Conservation (phyloP, 1,140 invertebrate genomes). For the Cryptotermes secundus region DNA sequence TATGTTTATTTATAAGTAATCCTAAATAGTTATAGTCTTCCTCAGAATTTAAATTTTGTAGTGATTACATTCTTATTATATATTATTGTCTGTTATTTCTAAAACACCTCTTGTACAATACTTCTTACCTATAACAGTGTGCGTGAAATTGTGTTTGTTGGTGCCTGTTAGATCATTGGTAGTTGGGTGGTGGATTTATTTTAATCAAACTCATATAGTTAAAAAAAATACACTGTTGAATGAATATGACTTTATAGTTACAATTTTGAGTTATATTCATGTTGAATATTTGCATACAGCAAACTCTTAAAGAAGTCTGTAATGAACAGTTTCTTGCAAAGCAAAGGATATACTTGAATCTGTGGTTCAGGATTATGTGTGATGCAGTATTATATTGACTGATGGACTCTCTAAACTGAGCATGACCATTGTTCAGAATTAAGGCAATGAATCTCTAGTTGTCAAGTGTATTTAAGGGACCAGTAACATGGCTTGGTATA, state of each 20-base stretch:
- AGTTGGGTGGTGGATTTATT: constrained; percentile 2
- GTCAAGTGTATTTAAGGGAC: neutral
- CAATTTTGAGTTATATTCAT: constrained; percentile 10
- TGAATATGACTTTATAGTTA: neutral
- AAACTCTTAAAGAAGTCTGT: neutral
- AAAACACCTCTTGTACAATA: neutral
- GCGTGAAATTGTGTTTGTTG: constrained; percentile 5
- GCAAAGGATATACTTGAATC: neutral
- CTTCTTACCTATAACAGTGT: neutral
- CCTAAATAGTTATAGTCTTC: neutral
- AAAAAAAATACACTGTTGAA: neutral
- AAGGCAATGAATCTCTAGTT: neutral
- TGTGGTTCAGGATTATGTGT: neutral
- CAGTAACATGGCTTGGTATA: neutral
- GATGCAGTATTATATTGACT: constrained; percentile 1
- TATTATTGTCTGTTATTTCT: neutral
- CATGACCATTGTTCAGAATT: neutral
- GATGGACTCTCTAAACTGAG: neutral
- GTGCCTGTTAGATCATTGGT: neutral
- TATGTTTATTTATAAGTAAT: neutral
- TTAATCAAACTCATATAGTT: neutral
- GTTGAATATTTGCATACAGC: neutral
- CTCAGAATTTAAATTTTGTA: neutral
- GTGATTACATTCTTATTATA: neutral
- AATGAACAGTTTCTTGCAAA: neutral